Evolutionary conservation across 2,888 invertebrate species (phyloP), one percentile per base, ranked within the genome.

Genomic region (Autographa gamma): DNA sequence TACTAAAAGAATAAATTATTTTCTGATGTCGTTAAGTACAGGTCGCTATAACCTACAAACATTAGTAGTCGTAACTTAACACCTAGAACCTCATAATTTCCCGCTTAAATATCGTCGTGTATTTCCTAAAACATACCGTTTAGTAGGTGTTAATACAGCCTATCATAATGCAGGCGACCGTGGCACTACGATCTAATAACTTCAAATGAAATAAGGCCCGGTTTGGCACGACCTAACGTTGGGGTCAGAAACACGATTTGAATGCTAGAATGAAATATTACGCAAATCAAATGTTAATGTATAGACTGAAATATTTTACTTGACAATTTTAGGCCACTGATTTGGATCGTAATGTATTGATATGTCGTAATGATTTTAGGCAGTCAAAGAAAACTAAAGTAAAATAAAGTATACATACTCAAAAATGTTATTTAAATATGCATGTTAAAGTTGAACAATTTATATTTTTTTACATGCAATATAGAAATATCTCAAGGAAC

Each of bases 141-240:
- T 74, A 81, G 68, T 64, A 52, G 70, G 81, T 79, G 81, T 71
- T 81, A 79, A 76, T 69, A 60, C 43, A 41, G 60, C 54, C 56
- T 69, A 73, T 73, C 74, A 81, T 81, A 78, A 78, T 77, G 74
- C 78, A 72, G 67, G 66, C 79, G 58, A 71, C 41, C 71, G 72
- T 31, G 61, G 63, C 56, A 63, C 68, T 63, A 58, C 74, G 62
- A 75, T 73, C 69, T 78, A 80, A 78, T 80, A 82, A 82, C 68
- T 76, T 80, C 13, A 75, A 80, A 82, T 81, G 72, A 79, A 77
- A 76, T 81, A 79, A 79, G 69, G 72, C 61, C 31, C 59, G 38
- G 71, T 62, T 76, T 70, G 68, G 68, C 67, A 63, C 64, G 60
- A 60, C 14, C 69, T 70, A 69, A 79, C 62, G 71, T 18, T 43